These are phyloP conservation scores for Pygoscelis adeliae DNA, from an alignment of 2,113 vertebrate species.

Conservation along the genomic window DNA sequence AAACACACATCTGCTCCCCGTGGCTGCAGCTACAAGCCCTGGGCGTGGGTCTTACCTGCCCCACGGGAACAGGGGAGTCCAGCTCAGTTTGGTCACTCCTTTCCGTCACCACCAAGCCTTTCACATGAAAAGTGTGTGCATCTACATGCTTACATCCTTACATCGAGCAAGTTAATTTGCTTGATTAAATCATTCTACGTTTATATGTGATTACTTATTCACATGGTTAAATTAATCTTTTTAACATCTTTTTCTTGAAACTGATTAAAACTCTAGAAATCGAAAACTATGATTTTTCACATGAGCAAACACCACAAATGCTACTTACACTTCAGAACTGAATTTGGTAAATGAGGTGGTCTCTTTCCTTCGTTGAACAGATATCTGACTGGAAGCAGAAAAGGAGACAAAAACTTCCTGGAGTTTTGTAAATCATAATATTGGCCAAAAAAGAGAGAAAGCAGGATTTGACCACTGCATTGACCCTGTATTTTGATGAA, in stretches of 20 bases:
- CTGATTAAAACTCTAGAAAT: not conserved
- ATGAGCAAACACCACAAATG: not conserved
- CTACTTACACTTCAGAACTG: not conserved
- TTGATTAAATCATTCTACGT: not conserved
- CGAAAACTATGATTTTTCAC: not conserved
- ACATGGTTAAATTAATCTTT: not conserved
- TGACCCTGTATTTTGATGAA: not conserved
- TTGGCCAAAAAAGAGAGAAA: not conserved
- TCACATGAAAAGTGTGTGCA: not conserved
- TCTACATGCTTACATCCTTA: not conserved
- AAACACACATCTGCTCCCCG: conserved; percentile 14
- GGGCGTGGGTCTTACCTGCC: not conserved
- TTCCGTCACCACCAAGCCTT: not conserved
- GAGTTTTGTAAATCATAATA: not conserved
- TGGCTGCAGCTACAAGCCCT: not conserved
- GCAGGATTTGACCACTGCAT: not conserved
- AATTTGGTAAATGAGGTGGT: not conserved
- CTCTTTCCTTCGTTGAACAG: not conserved
- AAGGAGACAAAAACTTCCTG: not conserved
- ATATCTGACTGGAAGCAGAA: not conserved
- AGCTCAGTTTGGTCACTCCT: not conserved
- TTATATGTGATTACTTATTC: not conserved
- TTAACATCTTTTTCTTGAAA: not conserved
- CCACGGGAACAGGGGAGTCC: not conserved
- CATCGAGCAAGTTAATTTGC: not conserved